Conservation (phyloP, 2,888 invertebrate genomes). For the Dasysyrphus tricinctus region DNA sequence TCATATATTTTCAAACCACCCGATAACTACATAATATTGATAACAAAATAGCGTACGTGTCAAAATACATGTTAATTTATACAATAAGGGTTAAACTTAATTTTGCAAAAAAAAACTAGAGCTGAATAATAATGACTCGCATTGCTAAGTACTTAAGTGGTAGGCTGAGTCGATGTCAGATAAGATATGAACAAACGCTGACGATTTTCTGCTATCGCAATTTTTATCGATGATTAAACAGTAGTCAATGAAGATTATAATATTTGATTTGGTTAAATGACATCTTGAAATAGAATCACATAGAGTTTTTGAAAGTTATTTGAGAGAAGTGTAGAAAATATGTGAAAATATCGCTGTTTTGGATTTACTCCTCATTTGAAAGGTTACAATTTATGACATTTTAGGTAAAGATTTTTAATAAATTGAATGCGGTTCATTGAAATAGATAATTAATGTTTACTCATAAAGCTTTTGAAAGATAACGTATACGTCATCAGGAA, state of each 20-base stretch:
- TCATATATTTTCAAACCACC: neutral
- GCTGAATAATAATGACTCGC: neutral
- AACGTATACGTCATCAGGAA: no score
- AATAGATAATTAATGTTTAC: no score
- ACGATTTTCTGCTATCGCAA: slow-evolving; percentile 20
- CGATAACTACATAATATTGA: neutral
- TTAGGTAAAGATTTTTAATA: no score
- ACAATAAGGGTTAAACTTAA: neutral
- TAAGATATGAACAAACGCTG: slow-evolving; percentile 28
- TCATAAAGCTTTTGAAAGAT: no score
- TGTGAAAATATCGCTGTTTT: neutral
- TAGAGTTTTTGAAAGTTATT: neutral
- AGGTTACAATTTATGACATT: no score
- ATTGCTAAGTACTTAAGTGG: neutral
- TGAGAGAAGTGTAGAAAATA: neutral
- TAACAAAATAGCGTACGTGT: slow-evolving; percentile 27
- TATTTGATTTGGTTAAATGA: neutral
- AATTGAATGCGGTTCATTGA: no score
- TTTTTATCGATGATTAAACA: slow-evolving; percentile 14
- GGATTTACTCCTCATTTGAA: neutral
- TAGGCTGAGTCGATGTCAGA: slow-evolving; percentile 6
- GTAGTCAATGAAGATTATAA: slow-evolving; percentile 18
- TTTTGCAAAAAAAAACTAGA: neutral
- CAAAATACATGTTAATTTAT: slow-evolving; percentile 33
- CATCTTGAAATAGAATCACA: neutral